phyloP scores from a whole-genome alignment of 2,113 vertebrate genomes.

The Sylvia atricapilla region DNA sequence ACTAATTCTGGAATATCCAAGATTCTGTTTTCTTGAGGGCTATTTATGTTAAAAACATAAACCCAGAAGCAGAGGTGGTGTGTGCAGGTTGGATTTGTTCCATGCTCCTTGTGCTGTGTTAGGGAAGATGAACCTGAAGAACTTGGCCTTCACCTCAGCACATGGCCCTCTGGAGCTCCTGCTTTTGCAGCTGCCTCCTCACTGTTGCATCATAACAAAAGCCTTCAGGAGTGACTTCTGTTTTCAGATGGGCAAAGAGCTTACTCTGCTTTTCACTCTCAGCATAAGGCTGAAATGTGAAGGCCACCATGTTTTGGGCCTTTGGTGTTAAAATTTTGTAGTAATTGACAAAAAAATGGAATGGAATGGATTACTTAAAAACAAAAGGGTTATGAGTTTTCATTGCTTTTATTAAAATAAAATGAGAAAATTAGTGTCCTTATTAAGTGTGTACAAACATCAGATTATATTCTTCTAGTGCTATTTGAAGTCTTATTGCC shows the following conservation, averaged over 20 bases:
- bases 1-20: not conserved
- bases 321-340: not conserved
- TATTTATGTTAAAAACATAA: not conserved
- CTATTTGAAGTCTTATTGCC: not conserved
- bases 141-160: not conserved
- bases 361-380: not conserved
- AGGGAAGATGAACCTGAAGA: not conserved
- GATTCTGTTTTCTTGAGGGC: not conserved
- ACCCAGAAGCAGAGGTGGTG: not conserved
- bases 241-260: not conserved
- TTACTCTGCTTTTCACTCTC: not conserved
- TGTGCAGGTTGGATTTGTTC: not conserved
- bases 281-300: not conserved
- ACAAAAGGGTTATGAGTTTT: not conserved
- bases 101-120: not conserved
- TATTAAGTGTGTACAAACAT: not conserved
- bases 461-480: not conserved
- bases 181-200: not conserved
- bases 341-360: not conserved
- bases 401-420: not conserved
- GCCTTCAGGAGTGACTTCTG: not conserved
- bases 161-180: not conserved
- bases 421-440: rapidly evolving
- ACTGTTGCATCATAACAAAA: not conserved
- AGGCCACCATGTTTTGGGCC: not conserved